Evolutionary conservation across 2,113 vertebrate genomes (phyloP).

Genomic region (Pongo pygmaeus): DNA sequence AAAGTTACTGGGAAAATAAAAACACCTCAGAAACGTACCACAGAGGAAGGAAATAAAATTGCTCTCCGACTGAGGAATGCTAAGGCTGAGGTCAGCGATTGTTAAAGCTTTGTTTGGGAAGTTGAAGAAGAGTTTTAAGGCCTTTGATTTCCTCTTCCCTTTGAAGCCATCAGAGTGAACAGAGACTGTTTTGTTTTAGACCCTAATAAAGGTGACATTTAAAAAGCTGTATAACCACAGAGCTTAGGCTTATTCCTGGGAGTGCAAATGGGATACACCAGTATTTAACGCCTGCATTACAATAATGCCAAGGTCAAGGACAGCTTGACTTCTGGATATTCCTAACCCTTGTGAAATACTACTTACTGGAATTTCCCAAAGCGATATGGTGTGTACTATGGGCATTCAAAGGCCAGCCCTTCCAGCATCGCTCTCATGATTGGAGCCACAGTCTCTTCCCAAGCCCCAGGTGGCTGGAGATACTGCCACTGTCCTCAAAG

Average conservation of each 20-base stretch:
- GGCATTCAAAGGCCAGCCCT: not conserved
- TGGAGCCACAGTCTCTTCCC: not conserved
- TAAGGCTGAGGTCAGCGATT: too few relatives aligned
- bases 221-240: not conserved
- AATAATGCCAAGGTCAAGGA: not conserved
- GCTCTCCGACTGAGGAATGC: not conserved
- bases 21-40: not conserved
- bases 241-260: not conserved
- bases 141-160: not conserved
- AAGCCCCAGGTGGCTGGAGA: rapidly evolving
- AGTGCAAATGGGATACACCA: not conserved
- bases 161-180: not conserved
- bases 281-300: not conserved
- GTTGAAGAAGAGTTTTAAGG: not conserved
- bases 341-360: not conserved
- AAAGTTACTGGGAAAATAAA: not conserved
- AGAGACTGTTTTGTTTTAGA: not conserved
- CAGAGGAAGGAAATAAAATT: not conserved
- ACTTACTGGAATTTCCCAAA: not conserved
- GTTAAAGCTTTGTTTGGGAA: not conserved
- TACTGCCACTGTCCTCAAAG: not conserved
- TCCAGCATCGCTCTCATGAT: not conserved
- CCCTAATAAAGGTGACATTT: not conserved
- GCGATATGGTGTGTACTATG: rapidly evolving
- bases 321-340: not conserved